Evolutionary conservation across 2,113 vertebrate species (phyloP).

Genomic region (Natator depressus): DNA sequence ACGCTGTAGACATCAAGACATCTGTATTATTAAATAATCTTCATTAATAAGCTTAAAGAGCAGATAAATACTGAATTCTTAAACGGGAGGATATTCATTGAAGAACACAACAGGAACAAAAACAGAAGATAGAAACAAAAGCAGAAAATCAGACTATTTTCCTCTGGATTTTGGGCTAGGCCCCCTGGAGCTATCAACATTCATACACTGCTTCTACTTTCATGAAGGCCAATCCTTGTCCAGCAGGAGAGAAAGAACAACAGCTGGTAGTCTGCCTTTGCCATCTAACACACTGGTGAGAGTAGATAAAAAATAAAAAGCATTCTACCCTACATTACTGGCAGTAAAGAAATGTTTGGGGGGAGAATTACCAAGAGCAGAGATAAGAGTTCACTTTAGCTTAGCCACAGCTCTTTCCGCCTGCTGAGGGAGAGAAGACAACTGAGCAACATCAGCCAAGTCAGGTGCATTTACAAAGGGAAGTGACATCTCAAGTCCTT

Average conservation of each 20-base stretch:
- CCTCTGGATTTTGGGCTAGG: not conserved
- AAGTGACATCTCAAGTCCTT: not conserved
- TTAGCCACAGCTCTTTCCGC: not conserved
- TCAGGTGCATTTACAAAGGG: not conserved
- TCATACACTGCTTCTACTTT: not conserved
- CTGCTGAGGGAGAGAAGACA: not conserved
- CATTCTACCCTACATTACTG: not conserved
- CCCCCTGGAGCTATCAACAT: not conserved
- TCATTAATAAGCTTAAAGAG: not conserved
- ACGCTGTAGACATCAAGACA: not conserved
- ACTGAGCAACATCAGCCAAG: fast-evolving
- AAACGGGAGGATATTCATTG: not conserved
- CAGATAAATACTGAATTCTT: not conserved
- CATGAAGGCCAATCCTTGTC: not conserved
- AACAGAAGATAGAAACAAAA: not conserved
- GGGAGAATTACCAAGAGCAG: not conserved
- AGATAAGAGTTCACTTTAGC: not conserved
- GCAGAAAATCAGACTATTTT: not conserved
- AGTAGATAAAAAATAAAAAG: not conserved
- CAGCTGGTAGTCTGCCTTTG: not conserved
- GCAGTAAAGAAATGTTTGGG: not conserved
- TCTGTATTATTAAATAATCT: not conserved
- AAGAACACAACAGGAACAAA: not conserved
- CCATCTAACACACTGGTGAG: not conserved
- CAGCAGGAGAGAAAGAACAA: not conserved